A percentile compares a stretch with the other conserved stretches of the same genome.
These are phyloP conservation scores for Pardalotus punctatus DNA, from an alignment of 2,113 vertebrate genomes.

Conservation along the genomic window DNA sequence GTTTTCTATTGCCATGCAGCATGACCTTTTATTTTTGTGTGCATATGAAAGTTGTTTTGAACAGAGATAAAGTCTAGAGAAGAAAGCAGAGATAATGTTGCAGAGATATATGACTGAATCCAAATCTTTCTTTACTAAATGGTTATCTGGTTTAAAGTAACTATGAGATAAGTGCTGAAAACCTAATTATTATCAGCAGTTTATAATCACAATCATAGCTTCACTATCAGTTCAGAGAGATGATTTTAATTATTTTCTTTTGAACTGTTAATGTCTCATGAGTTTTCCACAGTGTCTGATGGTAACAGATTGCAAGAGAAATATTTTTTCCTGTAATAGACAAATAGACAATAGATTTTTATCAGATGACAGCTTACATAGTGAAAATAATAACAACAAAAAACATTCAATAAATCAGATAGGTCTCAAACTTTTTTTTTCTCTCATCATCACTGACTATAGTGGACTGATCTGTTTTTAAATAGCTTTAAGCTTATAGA, in stretches of 20 bases:
- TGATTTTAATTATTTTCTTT: constrained; percentile 62
- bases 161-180: constrained; percentile 46
- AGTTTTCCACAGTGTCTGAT: constrained; percentile 25
- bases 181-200: constrained; percentile 39
- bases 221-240: constrained; percentile 32
- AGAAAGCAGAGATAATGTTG: constrained; percentile 21
- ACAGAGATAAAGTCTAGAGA: constrained; percentile 21
- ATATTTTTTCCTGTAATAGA: constrained; percentile 40
- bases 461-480: not conserved
- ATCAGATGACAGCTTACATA: not conserved
- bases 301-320: constrained; percentile 32
- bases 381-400: constrained; percentile 26
- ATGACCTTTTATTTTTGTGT: not conserved
- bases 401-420: not conserved
- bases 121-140: constrained; percentile 39
- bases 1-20: not conserved
- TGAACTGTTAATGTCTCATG: constrained; percentile 19
- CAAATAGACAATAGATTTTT: constrained; percentile 30
- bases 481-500: not conserved
- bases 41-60: not conserved
- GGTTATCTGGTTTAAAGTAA: constrained; percentile 49
- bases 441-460: not conserved
- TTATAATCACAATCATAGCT: constrained; percentile 41
- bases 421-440: not conserved
- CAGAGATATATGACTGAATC: constrained; percentile 29